phyloP scores from a whole-genome alignment of 2,113 vertebrate genomes.

The Coregonus clupeaformis region DNA sequence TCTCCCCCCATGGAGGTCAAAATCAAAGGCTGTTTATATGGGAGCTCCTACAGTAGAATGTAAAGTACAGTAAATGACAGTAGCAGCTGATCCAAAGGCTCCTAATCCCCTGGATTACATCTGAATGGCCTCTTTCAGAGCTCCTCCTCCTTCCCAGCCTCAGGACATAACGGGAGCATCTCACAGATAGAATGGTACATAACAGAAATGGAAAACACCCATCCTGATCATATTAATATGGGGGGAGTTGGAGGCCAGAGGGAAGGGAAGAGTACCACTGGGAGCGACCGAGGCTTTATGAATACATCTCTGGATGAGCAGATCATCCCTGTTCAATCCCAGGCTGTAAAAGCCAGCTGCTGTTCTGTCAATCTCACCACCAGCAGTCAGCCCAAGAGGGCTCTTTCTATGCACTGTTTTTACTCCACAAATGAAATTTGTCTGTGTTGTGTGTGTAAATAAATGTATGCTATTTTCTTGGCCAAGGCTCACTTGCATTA shows the following conservation, averaged over 20 bases:
- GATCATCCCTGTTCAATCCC: not conserved
- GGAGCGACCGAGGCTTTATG: not conserved
- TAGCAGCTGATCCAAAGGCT: conserved; percentile 49
- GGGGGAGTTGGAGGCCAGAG: conserved; percentile 3
- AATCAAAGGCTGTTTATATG: conserved; percentile 38
- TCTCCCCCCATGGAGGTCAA: conserved; percentile 8
- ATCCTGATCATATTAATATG: too few relatives aligned
- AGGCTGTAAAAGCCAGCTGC: conserved; percentile 35
- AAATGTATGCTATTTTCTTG: too few relatives aligned
- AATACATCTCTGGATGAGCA: conserved; percentile 6
- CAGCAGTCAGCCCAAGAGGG: too few relatives aligned
- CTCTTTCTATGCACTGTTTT: too few relatives aligned
- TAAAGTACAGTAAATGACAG: conserved; percentile 45
- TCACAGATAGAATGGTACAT: conserved; percentile 3
- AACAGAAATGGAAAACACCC: conserved; percentile 14
- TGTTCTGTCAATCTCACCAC: too few relatives aligned
- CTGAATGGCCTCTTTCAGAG: conserved; percentile 51
- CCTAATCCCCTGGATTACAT: conserved; percentile 55
- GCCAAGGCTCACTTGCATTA: too few relatives aligned
- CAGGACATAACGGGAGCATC: conserved; percentile 7
- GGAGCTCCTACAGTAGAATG: not conserved
- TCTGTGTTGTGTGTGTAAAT: too few relatives aligned
- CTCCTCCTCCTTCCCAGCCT: conserved; percentile 49
- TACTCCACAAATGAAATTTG: too few relatives aligned
- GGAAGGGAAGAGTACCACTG: not conserved